Conservation (phyloP, 2,113 vertebrate species). For the Sarotherodon lohbergeri region DNA sequence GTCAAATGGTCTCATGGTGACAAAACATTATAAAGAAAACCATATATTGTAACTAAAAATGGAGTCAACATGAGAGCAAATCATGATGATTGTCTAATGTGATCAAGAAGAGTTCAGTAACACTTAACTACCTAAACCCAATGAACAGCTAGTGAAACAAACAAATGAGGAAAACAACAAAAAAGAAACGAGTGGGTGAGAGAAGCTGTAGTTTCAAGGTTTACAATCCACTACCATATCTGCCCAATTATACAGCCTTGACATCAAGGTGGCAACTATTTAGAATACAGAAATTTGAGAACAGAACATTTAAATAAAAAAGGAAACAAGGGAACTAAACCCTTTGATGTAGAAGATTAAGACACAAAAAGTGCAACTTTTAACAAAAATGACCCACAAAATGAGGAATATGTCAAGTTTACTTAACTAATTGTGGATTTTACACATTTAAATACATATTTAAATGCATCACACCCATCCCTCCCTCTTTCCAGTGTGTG, state of each 20-base stretch:
- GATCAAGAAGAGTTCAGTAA: background rate
- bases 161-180: background rate
- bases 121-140: background rate
- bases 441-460: background rate
- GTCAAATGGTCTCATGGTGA: fast-evolving
- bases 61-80: fast-evolving
- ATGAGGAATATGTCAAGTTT: background rate
- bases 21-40: background rate
- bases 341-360: background rate
- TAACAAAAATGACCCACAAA: background rate
- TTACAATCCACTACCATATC: background rate
- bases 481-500: background rate
- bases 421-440: background rate
- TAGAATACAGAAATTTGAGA: background rate
- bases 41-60: background rate
- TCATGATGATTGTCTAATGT: background rate
- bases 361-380: background rate
- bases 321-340: background rate
- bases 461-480: background rate
- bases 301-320: background rate
- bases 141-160: background rate
- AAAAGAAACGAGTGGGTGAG: background rate
- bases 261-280: background rate
- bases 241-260: background rate
- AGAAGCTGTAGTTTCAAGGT: background rate